Evolutionary conservation across 1,140 invertebrate species (phyloP), one percentile per base, ranked within the genome.

Genomic region (Aphaenogaster ashmeadi): DNA sequence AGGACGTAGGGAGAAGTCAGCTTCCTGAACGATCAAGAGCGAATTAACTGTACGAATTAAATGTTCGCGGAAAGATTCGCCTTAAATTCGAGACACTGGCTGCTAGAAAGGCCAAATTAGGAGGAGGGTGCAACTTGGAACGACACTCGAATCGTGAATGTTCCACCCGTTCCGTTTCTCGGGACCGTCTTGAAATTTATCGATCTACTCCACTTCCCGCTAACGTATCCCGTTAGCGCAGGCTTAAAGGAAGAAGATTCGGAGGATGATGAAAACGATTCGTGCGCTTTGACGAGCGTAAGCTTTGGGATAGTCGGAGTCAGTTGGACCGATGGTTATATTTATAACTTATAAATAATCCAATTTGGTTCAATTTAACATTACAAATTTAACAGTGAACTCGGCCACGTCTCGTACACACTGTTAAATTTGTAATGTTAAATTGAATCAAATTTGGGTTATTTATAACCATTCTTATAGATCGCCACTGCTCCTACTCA

Each of bases 171-270:
- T 67, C 62, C n/a, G 15, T 44, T 47, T 41, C 38, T 44, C 41
- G 4, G 18, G 18, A 33, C 58, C 4, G 52, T 80, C 74, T 86
- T 86, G 21, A 86, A 88, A 89, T 81, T 89, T 86, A 90, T 89
- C 84, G 89, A 89, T 77, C 38, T 81, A 88, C n/a, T 60, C 62
- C 52, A 77, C 7, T 88, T 87, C 36, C 3, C 62, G 36, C 36
- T n/a, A 66, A 66, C 18, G 56, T 75, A 41, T 79, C 27, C 33
- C 44, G 71, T 81, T 54, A 87, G 62, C 87, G 69, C 67, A 89
- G 66, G 69, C 84, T 79, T 90, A 47, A 44, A 72, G 21, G 6
- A 56, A 54, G 60, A 66, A 66, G 21, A 64, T 50, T 27, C 38
- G 38, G 54, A 81, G 6, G 79, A 67, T n/a, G 41, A 56, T 41